Conservation (phyloP, 2,797 vertebrate species). For the Hybognathus amarus region DNA sequence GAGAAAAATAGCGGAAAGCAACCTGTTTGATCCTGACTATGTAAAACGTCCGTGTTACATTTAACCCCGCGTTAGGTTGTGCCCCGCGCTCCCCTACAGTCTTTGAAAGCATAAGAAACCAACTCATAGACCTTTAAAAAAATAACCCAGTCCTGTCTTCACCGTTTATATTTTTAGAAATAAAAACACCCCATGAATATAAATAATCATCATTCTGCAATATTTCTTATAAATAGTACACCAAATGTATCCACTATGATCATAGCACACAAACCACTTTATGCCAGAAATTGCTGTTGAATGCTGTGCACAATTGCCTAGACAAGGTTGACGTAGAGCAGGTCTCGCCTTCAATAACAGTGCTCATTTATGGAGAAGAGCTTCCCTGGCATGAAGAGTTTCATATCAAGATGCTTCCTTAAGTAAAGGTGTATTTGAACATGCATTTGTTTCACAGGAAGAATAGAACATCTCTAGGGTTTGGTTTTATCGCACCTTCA, state of each 20-base stretch:
- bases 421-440: background rate
- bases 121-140: background rate
- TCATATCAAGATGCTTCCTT: constrained; percentile 4
- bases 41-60: too few relatives aligned
- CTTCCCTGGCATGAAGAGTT: background rate
- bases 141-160: too few relatives aligned
- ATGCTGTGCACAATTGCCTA: background rate
- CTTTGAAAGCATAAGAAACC: background rate
- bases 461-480: constrained; percentile 46
- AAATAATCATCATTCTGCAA: background rate
- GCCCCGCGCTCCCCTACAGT: too few relatives aligned
- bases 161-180: background rate
- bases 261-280: background rate
- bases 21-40: too few relatives aligned
- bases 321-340: background rate
- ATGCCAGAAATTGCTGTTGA: background rate
- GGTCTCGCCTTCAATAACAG: background rate
- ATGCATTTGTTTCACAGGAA: constrained; percentile 44
- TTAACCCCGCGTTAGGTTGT: too few relatives aligned
- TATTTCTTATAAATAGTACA: background rate
- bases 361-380: background rate
- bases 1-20: too few relatives aligned
- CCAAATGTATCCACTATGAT: background rate
- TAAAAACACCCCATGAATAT: background rate
- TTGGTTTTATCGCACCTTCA: constrained; percentile 52